These are phyloP conservation scores for Otolemur garnettii DNA, from an alignment of 2,113 vertebrate genomes.

Conservation along the genomic window DNA sequence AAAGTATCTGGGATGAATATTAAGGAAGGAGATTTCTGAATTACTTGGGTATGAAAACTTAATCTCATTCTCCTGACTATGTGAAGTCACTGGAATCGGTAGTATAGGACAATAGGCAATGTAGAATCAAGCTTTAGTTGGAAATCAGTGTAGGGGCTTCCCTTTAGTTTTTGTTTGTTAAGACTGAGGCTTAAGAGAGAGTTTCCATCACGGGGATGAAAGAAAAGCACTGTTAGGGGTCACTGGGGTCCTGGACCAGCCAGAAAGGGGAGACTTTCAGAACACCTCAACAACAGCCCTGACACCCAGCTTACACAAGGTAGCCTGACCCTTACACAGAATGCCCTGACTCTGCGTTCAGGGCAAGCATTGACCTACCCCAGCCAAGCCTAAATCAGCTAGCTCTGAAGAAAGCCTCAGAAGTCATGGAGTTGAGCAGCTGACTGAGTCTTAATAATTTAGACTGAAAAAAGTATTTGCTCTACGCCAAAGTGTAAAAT, in stretches of 20 bases:
- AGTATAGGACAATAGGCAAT: too few relatives aligned
- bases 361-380: not conserved
- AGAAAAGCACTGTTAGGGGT: not conserved
- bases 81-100: not conserved
- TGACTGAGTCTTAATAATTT: not conserved
- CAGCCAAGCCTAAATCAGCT: not conserved
- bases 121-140: too few relatives aligned
- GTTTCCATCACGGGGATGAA: rapidly evolving
- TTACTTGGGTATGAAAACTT: not conserved
- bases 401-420: not conserved
- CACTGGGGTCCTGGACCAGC: not conserved
- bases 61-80: not conserved
- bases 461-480: not conserved
- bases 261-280: not conserved
- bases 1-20: not conserved
- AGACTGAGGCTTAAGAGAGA: not conserved
- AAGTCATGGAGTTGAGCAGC: not conserved
- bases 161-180: not conserved
- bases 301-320: too few relatives aligned
- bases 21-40: not conserved
- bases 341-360: not conserved
- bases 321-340: not conserved
- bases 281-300: not conserved
- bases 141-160: not conserved
- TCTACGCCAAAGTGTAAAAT: not conserved